Conservation (phyloP, 2,888 invertebrate species). For the Allophyes oxyacanthae region DNA sequence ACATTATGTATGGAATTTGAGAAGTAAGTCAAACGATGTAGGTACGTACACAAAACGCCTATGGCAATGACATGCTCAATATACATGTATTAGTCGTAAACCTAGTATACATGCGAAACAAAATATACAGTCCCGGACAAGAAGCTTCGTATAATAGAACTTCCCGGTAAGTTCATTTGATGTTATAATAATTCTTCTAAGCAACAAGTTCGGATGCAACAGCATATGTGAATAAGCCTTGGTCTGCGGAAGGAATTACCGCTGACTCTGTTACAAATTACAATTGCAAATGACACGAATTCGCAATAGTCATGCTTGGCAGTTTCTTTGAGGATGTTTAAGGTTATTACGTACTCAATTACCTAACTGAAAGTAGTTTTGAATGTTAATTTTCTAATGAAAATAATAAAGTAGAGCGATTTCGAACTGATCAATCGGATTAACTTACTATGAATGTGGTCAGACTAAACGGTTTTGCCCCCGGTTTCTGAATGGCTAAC, state of each 20-base stretch:
- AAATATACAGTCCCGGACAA: too few relatives aligned
- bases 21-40: slow-evolving; percentile 20
- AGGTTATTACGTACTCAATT: too few relatives aligned
- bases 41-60: slow-evolving; percentile 12
- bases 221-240: neutral
- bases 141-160: too few relatives aligned
- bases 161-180: too few relatives aligned
- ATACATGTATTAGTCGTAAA: slow-evolving; percentile 21
- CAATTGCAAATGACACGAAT: slow-evolving; percentile 23
- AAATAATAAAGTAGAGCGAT: too few relatives aligned
- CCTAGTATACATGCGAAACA: too few relatives aligned
- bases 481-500: too few relatives aligned
- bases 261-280: slow-evolving; percentile 24
- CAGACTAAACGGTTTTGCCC: too few relatives aligned
- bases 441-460: too few relatives aligned
- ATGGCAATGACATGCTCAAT: slow-evolving; percentile 10
- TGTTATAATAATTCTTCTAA: slow-evolving; percentile 25
- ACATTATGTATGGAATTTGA: slow-evolving; percentile 18
- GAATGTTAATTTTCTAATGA: too few relatives aligned
- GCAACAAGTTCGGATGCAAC: slow-evolving; percentile 41
- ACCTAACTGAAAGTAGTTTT: too few relatives aligned
- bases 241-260: slow-evolving; percentile 22
- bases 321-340: neutral
- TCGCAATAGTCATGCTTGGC: slow-evolving; percentile 5
- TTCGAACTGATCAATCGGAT: too few relatives aligned